phyloP scores from a whole-genome alignment of 2,113 vertebrate genomes.

The Setophaga kirtlandii region DNA sequence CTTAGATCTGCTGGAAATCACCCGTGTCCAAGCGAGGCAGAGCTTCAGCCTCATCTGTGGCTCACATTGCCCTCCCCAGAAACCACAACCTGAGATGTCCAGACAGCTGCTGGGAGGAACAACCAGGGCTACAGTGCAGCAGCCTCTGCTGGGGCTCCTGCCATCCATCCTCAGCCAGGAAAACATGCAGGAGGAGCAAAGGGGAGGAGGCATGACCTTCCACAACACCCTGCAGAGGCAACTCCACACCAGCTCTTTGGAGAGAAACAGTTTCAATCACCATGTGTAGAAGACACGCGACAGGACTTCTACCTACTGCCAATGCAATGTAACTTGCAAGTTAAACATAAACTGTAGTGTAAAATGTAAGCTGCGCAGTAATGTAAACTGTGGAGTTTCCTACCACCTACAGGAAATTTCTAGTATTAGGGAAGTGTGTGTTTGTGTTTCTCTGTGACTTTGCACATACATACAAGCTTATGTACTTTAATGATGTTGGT shows the following conservation, averaged over 20 bases:
- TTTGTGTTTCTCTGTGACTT: not conserved
- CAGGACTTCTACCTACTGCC: not conserved
- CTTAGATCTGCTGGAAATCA: not conserved
- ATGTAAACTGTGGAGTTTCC: not conserved
- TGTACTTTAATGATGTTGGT: not conserved
- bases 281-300: not conserved
- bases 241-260: not conserved
- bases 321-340: not conserved
- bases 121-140: not conserved
- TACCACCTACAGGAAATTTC: not conserved
- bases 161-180: not conserved
- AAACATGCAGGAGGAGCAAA: not conserved
- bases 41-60: not conserved
- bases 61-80: not conserved
- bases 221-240: not conserved
- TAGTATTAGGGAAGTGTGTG: not conserved
- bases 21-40: not conserved
- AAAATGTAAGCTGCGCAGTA: not conserved
- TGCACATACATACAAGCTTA: accelerated
- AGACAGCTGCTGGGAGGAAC: not conserved
- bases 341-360: too few relatives aligned
- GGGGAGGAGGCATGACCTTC: not conserved
- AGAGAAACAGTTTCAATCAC: not conserved
- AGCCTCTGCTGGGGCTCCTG: not conserved
- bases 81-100: not conserved